Evolutionary conservation across 2,113 vertebrate genomes (phyloP).

Genomic region (Lamprotornis superbus): DNA sequence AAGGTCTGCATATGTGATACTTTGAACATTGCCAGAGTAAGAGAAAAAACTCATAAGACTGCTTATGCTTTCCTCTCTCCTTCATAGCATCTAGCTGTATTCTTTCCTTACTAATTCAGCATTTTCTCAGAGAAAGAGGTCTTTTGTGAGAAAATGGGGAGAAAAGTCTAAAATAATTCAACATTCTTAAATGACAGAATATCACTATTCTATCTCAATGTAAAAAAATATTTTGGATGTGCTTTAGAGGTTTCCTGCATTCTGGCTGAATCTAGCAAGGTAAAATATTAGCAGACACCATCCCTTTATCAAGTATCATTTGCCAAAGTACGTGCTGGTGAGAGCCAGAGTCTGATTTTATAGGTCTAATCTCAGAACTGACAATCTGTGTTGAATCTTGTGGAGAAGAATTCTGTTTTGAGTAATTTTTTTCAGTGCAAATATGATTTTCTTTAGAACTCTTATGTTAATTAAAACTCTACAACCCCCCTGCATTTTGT

Average conservation of each 20-base stretch:
- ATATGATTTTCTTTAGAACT: background rate
- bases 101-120: background rate
- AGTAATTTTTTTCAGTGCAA: background rate
- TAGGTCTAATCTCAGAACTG: background rate
- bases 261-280: background rate
- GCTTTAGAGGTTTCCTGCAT: background rate
- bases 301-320: background rate
- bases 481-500: background rate
- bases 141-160: background rate
- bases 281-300: background rate
- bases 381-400: background rate
- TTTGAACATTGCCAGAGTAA: background rate
- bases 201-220: background rate
- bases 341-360: conserved; percentile 10
- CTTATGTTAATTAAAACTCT: background rate
- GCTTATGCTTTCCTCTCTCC: background rate
- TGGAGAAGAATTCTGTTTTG: background rate
- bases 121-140: background rate
- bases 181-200: background rate
- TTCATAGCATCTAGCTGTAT: background rate
- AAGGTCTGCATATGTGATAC: background rate
- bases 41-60: background rate
- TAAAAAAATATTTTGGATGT: background rate
- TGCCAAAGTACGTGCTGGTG: background rate
- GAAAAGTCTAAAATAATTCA: background rate